Percentiles rank a stretch among this genome's conserved stretches.
Evolutionary conservation across 1,140 invertebrate genomes (phyloP).

Genomic region (Eufriesea mexicana): DNA sequence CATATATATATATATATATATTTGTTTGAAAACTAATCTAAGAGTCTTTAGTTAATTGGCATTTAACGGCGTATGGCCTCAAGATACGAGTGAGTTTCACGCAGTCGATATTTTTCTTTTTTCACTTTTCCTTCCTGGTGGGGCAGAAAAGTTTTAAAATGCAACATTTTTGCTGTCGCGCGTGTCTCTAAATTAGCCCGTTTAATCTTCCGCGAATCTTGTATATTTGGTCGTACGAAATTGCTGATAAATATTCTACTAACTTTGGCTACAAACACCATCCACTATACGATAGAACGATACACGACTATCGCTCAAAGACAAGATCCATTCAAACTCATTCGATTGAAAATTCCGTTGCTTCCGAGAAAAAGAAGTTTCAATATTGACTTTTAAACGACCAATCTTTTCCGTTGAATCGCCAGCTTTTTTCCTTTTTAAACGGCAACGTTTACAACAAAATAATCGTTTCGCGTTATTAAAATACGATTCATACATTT

Average conservation of each 20-base stretch:
- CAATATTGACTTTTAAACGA: not conserved
- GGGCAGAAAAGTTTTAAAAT: not conserved
- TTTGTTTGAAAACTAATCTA: slow-evolving; percentile 68
- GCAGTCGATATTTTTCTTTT: not conserved
- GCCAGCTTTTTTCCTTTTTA: too few relatives aligned
- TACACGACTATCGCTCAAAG: not conserved
- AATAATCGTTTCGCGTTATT: not conserved
- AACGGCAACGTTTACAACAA: not conserved
- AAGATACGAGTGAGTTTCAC: slow-evolving; percentile 60
- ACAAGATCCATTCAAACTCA: not conserved
- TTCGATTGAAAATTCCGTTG: not conserved
- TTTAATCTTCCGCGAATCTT: not conserved
- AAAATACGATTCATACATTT: not conserved
- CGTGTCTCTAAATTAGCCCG: slow-evolving; percentile 21
- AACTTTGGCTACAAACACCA: slow-evolving; percentile 41
- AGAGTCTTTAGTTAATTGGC: slow-evolving; percentile 80
- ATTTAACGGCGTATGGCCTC: slow-evolving; percentile 76
- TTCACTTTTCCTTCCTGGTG: not conserved
- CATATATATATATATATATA: slow-evolving; percentile 50
- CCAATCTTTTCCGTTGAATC: not conserved
- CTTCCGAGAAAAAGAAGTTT: not conserved
- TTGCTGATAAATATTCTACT: slow-evolving; percentile 29
- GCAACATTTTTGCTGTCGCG: not conserved
- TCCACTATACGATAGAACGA: not conserved
- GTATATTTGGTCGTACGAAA: slow-evolving; percentile 8